phyloP scores from a whole-genome alignment of 2,888 invertebrate genomes.

The Stenotaenia linearis region DNA sequence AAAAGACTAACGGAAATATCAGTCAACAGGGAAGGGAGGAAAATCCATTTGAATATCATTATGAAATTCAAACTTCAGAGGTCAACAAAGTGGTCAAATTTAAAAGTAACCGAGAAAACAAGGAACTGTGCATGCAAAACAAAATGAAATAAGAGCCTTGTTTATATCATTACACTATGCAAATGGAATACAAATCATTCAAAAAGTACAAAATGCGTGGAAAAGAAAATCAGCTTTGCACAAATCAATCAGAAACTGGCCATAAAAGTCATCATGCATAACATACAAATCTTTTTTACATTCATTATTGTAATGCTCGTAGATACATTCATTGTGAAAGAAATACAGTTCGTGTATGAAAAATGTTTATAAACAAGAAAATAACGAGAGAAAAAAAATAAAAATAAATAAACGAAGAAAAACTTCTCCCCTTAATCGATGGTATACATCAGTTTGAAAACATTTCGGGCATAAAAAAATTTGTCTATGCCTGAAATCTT shows the following conservation, averaged over 20 bases:
- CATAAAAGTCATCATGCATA: neutral
- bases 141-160: neutral
- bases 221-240: neutral
- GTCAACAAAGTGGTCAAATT: neutral
- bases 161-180: neutral
- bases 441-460: neutral
- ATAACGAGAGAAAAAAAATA: neutral
- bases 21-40: neutral
- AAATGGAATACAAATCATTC: neutral
- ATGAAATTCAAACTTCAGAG: neutral
- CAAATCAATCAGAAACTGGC: neutral
- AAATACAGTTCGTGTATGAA: neutral
- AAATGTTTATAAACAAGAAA: neutral
- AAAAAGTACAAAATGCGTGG: neutral
- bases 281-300: neutral
- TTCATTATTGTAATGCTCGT: neutral
- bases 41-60: neutral
- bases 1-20: neutral
- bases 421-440: neutral
- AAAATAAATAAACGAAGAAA: neutral
- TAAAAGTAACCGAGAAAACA: neutral
- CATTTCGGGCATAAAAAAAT: neutral
- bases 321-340: neutral
- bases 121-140: neutral
- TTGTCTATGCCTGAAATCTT: neutral